Conservation (phyloP, 2,113 vertebrate genomes). For the Callorhinus ursinus region DNA sequence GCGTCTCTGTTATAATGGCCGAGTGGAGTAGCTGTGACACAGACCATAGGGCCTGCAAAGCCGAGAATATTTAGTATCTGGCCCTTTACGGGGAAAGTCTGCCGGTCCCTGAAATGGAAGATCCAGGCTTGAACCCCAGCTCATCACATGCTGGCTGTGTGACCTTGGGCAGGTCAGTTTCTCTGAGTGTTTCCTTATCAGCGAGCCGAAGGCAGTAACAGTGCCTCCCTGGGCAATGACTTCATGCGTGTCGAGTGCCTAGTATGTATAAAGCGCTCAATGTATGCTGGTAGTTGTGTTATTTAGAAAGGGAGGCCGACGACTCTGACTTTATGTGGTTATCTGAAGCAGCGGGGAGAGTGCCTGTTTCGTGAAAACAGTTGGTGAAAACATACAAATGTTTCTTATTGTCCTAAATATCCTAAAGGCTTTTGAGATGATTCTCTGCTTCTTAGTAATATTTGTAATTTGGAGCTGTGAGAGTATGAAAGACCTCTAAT, state of each 20-base stretch:
- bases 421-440: constrained; percentile 31
- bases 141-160: neutral
- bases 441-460: neutral
- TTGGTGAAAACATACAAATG: neutral
- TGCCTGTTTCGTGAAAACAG: neutral
- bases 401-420: neutral
- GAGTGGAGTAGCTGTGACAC: neutral
- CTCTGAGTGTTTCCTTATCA: neutral
- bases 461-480: neutral
- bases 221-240: neutral
- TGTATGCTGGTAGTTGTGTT: neutral
- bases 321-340: neutral
- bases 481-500: neutral
- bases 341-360: neutral
- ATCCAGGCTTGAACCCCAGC: neutral
- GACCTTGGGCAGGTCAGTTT: neutral
- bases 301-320: neutral
- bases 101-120: neutral
- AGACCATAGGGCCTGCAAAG: neutral
- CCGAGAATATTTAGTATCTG: neutral
- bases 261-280: neutral
- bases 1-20: neutral
- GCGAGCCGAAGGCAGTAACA: neutral
- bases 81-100: neutral
- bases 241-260: neutral